Conservation (phyloP, 2,113 vertebrate species). For the Oryzias celebensis region DNA sequence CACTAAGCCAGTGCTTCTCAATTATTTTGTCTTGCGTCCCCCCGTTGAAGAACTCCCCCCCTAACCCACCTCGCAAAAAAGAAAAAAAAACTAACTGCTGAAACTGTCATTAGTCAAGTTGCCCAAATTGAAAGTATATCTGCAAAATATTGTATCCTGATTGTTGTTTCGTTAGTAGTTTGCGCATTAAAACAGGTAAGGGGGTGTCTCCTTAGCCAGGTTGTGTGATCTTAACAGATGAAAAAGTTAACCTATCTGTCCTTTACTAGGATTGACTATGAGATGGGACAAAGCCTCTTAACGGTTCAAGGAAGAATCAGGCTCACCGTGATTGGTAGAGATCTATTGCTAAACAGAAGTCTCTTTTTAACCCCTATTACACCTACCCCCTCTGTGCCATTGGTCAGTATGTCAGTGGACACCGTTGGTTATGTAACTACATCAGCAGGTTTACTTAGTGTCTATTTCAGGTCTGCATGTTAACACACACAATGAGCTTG, state of each 20-base stretch:
- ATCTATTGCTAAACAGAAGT: slow-evolving; percentile 6
- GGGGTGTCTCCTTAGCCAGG: slow-evolving; percentile 36
- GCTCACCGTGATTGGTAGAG: slow-evolving; percentile 48
- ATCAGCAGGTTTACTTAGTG: slow-evolving; percentile 24
- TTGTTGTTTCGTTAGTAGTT: no score
- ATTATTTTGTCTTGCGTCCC: no score
- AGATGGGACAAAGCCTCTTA: background rate
- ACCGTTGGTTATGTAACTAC: slow-evolving; percentile 41
- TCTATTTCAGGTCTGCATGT: slow-evolving; percentile 24
- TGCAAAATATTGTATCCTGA: no score
- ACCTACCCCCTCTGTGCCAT: slow-evolving; percentile 13
- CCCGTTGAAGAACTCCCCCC: no score
- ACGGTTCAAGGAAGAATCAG: slow-evolving; percentile 20
- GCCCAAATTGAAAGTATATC: no score
- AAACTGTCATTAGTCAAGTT: no score
- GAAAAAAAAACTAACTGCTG: no score
- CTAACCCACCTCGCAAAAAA: no score
- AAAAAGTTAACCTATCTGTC: slow-evolving; percentile 60
- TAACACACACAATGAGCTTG: slow-evolving; percentile 14
- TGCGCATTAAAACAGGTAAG: background rate
- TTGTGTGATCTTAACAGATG: slow-evolving; percentile 33
- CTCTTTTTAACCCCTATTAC: slow-evolving; percentile 28
- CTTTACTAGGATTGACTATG: slow-evolving; percentile 13
- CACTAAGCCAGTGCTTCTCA: no score
- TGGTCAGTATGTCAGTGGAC: slow-evolving; percentile 40